These are phyloP conservation scores for Stegana nigrithorax DNA, from an alignment of 2,888 invertebrate species.

Conservation along the genomic window DNA sequence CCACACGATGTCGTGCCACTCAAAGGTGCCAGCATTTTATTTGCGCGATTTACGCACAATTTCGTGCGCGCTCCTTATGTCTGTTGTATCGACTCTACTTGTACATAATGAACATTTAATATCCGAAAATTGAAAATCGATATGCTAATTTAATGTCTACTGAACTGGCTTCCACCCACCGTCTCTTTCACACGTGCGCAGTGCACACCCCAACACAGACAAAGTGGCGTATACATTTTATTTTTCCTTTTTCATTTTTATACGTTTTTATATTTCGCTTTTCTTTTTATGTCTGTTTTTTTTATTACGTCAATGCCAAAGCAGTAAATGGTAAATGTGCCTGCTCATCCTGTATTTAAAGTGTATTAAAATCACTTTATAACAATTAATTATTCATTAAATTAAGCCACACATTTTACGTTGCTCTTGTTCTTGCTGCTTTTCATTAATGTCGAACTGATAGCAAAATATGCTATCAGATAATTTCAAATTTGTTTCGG, in stretches of 20 bases:
- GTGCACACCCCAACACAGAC: too few species aligned
- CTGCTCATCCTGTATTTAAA: not conserved
- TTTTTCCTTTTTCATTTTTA: not conserved
- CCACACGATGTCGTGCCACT: too few species aligned
- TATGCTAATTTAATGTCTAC: constrained; percentile 27
- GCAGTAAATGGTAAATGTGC: too few species aligned
- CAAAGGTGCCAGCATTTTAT: too few species aligned
- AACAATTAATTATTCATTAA: constrained; percentile 10
- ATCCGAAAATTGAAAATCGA: constrained; percentile 38
- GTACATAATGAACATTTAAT: constrained; percentile 20
- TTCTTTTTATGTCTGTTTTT: not conserved
- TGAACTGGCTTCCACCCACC: not conserved
- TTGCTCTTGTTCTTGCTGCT: not conserved
- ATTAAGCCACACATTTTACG: not conserved
- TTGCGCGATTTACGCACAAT: too few species aligned
- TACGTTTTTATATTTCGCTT: not conserved
- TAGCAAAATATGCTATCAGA: too few species aligned
- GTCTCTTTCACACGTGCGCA: too few species aligned
- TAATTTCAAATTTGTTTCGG: too few species aligned
- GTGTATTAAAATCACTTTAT: constrained; percentile 7
- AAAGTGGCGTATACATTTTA: not conserved
- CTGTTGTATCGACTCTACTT: too few species aligned
- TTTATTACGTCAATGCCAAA: too few species aligned
- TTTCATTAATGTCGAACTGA: too few species aligned
- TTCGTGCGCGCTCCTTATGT: too few species aligned